Percentiles rank a stretch among this genome's conserved stretches.
phyloP scores from a whole-genome alignment of 2,113 vertebrate species.

The Hyla sarda region DNA sequence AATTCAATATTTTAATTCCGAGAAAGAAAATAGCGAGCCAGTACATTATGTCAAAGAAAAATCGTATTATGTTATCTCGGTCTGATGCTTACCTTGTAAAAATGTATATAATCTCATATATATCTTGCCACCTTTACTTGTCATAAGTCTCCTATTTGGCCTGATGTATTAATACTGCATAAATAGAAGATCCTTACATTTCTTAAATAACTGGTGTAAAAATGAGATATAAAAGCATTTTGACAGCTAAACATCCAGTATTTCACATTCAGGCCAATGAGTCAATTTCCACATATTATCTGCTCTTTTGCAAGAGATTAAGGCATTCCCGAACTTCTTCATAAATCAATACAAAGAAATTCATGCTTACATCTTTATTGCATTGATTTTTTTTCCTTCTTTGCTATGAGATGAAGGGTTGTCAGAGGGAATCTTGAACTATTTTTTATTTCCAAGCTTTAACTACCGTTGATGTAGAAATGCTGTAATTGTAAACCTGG shows the following conservation, averaged over 20 bases:
- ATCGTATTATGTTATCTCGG: constrained; percentile 63
- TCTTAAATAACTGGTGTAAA: constrained; percentile 55
- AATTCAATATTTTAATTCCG: constrained; percentile 82
- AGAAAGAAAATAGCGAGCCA: constrained; percentile 73
- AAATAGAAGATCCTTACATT: constrained; percentile 56
- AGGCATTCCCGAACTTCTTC: constrained; percentile 53
- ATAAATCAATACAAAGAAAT: constrained; percentile 57
- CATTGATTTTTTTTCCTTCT: constrained; percentile 49
- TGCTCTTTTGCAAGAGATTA: constrained; percentile 51
- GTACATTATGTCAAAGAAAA: constrained; percentile 66
- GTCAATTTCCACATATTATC: constrained; percentile 56
- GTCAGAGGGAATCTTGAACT: constrained; percentile 19
- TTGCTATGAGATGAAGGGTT: constrained; percentile 31
- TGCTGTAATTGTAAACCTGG: constrained; percentile 16
- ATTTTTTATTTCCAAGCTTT: constrained; percentile 36
- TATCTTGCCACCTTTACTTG: constrained; percentile 46
- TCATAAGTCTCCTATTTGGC: constrained; percentile 63
- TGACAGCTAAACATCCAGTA: constrained; percentile 60
- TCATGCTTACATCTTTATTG: constrained; percentile 58
- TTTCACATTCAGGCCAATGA: constrained; percentile 38
- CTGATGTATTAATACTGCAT: constrained; percentile 62
- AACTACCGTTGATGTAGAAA: constrained; percentile 20
- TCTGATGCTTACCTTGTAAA: constrained; percentile 47
- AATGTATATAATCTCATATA: constrained; percentile 46
- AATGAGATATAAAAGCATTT: constrained; percentile 61